Percentiles rank a stretch among this genome's conserved stretches.
Evolutionary conservation across 2,797 vertebrate species (phyloP).

Genomic region (Cynopterus sphinx): DNA sequence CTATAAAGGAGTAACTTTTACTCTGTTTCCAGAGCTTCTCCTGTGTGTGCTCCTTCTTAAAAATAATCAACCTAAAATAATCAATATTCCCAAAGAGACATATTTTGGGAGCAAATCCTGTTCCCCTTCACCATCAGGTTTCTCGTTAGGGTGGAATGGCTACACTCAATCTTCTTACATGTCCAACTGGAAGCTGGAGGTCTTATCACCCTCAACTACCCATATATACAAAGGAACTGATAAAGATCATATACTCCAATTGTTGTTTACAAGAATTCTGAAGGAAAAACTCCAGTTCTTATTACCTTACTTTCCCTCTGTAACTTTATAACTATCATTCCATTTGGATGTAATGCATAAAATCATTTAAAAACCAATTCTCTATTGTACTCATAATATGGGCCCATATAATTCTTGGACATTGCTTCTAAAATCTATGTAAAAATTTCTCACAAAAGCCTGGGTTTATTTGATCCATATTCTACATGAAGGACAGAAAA

Average conservation of each 20-base stretch:
- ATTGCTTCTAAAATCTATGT: background rate
- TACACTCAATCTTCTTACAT: background rate
- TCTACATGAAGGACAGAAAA: background rate
- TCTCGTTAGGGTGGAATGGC: background rate
- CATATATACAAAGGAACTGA: background rate
- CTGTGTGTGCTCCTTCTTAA: no score
- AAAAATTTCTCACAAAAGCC: background rate
- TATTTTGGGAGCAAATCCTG: no score
- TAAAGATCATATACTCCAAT: background rate
- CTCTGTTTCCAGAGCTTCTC: no score
- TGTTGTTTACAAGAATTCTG: background rate
- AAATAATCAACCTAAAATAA: no score
- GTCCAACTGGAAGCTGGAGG: background rate
- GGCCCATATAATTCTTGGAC: background rate
- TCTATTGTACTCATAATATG: background rate
- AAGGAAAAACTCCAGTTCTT: background rate
- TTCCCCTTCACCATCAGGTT: background rate
- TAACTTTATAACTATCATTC: background rate
- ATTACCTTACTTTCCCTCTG: background rate
- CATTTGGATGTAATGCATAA: background rate
- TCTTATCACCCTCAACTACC: background rate
- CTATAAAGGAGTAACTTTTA: no score
- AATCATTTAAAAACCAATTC: slow-evolving; percentile 7
- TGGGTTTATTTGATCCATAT: background rate
- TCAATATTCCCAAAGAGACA: no score